Percentiles rank a stretch among this genome's conserved stretches.
These are phyloP conservation scores for Caenorhabditis drosophilae DNA, from an alignment of 2,888 invertebrate species.

Conservation along the genomic window DNA sequence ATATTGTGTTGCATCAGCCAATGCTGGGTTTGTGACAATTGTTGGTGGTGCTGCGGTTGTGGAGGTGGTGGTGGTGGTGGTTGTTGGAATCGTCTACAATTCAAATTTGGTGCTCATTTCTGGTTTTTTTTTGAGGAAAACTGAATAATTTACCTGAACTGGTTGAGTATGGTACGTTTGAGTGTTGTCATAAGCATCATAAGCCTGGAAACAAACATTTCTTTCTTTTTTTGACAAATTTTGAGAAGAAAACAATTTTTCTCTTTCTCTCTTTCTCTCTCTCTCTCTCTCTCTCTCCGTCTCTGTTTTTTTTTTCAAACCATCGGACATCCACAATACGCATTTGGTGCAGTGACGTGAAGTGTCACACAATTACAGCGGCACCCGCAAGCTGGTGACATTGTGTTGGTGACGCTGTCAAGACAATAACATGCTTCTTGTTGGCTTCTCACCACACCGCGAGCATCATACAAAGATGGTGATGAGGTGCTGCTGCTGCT, in stretches of 20 bases:
- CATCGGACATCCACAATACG: conserved; percentile 53
- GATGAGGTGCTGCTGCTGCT: conserved; percentile 11
- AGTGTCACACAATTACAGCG: conserved; percentile 45
- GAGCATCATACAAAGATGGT: conserved; percentile 37
- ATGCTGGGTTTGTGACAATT: conserved; percentile 7
- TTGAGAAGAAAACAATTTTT: no score
- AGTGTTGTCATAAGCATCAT: conserved; percentile 36
- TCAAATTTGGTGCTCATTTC: no score
- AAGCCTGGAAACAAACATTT: conserved; percentile 14
- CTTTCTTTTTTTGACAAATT: no score
- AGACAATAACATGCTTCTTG: conserved; percentile 49
- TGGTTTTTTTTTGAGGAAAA: background rate
- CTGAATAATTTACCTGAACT: conserved; percentile 13
- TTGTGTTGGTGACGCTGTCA: conserved; percentile 31
- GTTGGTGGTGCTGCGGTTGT: conserved; percentile 15
- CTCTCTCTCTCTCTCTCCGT: no score
- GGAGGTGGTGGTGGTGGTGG: conserved; percentile 12
- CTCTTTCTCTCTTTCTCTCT: no score
- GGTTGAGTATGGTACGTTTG: conserved; percentile 11
- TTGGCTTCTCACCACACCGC: conserved; percentile 39
- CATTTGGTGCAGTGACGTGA: conserved; percentile 45
- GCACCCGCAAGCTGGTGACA: conserved; percentile 45
- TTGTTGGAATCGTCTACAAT: no score
- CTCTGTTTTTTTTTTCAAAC: no score
- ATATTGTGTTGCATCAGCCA: conserved; percentile 32